These are phyloP conservation scores for Ophion ventricosus DNA, from an alignment of 2,888 invertebrate genomes.

Conservation along the genomic window DNA sequence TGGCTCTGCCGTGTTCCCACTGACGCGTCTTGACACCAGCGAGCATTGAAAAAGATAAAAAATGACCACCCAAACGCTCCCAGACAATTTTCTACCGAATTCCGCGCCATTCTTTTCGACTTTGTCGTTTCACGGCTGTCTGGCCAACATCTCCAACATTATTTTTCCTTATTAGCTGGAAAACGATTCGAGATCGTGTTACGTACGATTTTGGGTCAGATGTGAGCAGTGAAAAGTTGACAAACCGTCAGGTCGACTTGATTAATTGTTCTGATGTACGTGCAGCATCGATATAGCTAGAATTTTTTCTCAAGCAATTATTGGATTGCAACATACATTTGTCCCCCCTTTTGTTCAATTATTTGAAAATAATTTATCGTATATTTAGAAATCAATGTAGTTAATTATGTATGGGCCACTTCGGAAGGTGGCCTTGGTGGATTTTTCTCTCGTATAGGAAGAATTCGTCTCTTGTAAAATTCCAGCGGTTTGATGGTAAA, in stretches of 20 bases:
- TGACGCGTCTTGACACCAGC: conserved; percentile 73
- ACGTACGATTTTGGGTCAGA: conserved; percentile 4
- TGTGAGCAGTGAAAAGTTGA: conserved; percentile 1
- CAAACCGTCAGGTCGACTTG: not conserved
- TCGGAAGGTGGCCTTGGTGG: too few relatives aligned
- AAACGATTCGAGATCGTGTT: conserved; percentile 3
- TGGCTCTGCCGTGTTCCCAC: conserved; percentile 73
- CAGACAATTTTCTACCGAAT: conserved; percentile 30
- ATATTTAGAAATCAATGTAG: too few relatives aligned
- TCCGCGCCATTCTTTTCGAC: conserved; percentile 8
- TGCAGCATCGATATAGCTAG: not conserved
- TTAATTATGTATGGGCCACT: too few relatives aligned
- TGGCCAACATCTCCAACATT: not conserved
- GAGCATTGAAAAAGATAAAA: conserved; percentile 44
- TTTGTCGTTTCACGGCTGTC: conserved; percentile 41
- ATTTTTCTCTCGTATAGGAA: too few relatives aligned
- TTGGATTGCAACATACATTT: not conserved
- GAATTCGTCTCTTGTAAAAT: too few relatives aligned
- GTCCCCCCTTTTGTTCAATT: too few relatives aligned
- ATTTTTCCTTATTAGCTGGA: conserved; percentile 1
- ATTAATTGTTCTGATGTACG: not conserved
- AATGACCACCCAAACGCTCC: conserved; percentile 59
- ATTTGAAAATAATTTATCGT: too few relatives aligned
- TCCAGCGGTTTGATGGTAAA: too few relatives aligned
- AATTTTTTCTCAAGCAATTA: not conserved